phyloP scores from a whole-genome alignment of 2,797 vertebrate species.

The Mus minutoides region DNA sequence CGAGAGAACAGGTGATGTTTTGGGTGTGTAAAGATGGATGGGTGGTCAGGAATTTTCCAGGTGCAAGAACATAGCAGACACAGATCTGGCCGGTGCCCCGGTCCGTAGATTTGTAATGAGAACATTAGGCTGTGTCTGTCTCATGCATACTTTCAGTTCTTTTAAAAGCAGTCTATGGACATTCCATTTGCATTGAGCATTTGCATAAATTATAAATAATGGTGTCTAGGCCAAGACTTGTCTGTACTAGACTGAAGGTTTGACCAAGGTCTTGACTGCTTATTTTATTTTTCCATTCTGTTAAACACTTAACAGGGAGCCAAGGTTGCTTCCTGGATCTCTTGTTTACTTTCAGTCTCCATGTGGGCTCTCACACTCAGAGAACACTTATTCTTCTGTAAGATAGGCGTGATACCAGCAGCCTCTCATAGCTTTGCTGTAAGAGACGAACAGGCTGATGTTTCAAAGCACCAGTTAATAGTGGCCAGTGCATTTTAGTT shows the following conservation, averaged over 20 bases:
- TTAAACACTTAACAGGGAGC: neutral
- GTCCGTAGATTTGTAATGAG: neutral
- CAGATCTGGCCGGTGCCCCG: neutral
- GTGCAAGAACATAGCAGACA: neutral
- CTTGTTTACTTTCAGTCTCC: neutral
- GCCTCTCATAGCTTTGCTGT: neutral
- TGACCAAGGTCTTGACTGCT: slow-evolving; percentile 12
- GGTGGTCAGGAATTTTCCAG: neutral
- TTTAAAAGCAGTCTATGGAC: slow-evolving; percentile 47
- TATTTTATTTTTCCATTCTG: slow-evolving; percentile 21
- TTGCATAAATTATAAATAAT: slow-evolving; percentile 60
- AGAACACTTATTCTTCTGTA: slow-evolving; percentile 8
- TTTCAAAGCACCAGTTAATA: neutral
- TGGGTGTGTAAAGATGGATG: neutral
- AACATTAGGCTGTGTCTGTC: neutral
- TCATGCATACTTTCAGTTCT: slow-evolving; percentile 3
- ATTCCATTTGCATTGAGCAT: neutral
- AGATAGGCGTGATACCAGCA: neutral
- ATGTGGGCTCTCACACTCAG: neutral
- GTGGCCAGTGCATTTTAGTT: neutral
- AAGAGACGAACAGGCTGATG: neutral
- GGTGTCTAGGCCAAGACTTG: slow-evolving; percentile 14
- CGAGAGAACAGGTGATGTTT: neutral
- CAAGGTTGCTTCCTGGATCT: neutral
- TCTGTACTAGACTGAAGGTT: slow-evolving; percentile 49